Conservation (phyloP, 2,888 invertebrate species). For the Hyalella azteca region DNA sequence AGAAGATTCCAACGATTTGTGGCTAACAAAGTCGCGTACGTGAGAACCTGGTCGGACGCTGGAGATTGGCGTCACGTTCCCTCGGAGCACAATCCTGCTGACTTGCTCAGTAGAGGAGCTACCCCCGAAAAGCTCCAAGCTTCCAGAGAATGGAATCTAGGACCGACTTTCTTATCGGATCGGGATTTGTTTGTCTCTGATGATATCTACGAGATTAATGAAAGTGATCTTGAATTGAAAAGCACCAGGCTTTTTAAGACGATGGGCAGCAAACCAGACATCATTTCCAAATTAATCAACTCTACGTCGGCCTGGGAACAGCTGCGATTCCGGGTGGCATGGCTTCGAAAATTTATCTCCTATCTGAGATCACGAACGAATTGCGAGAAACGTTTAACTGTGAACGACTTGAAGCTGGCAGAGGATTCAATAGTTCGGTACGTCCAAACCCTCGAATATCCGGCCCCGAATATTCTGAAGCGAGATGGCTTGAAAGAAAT, state of each 20-base stretch:
- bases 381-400: background rate
- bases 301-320: background rate
- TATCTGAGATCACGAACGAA: background rate
- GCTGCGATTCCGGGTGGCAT: background rate
- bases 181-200: too few relatives aligned
- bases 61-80: constrained; percentile 37
- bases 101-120: background rate
- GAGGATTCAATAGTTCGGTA: background rate
- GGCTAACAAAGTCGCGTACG: constrained; percentile 4
- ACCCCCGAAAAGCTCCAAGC: background rate
- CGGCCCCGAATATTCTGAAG: background rate
- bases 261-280: background rate
- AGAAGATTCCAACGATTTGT: constrained; percentile 42
- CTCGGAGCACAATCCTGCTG: constrained; percentile 26
- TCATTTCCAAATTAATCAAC: background rate
- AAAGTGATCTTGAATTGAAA: background rate
- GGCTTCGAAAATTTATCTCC: background rate
- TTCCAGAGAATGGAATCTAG: background rate
- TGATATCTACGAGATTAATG: too few relatives aligned
- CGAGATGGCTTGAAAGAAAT: background rate
- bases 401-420: background rate
- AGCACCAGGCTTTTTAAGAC: background rate
- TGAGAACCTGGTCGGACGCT: background rate
- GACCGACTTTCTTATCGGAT: too few relatives aligned
- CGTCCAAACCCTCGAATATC: background rate